Evolutionary conservation across 1,140 invertebrate species (phyloP), one percentile per base, ranked within the genome.

Genomic region (Panonychus citri): DNA sequence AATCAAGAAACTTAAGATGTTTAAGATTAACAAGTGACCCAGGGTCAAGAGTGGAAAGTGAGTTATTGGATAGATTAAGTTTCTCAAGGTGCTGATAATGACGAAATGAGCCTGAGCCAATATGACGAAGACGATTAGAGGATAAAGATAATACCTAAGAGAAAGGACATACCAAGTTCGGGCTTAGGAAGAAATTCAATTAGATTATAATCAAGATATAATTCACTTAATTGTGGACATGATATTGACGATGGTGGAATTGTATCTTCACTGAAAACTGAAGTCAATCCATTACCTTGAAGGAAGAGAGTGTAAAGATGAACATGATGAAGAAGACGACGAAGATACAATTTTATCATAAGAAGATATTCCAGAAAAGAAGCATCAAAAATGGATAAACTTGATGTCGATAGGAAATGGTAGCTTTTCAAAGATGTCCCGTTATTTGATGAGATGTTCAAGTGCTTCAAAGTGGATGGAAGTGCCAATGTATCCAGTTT

Each of bases 361-460:
- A n/a, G n/a, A n/a, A n/a, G n/a, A n/a, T n/a, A n/a, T n/a, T n/a
- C n/a, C n/a, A n/a, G n/a, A n/a, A n/a, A n/a, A n/a, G n/a, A n/a
- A n/a, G n/a, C n/a, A n/a, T n/a, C n/a, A n/a, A n/a, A n/a, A n/a
- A n/a, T n/a, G n/a, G n/a, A n/a, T n/a, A n/a, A n/a, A n/a, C n/a
- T n/a, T n/a, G n/a, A n/a, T n/a, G n/a, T n/a, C n/a, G n/a, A n/a
- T n/a, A n/a, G n/a, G n/a, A n/a, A n/a, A n/a, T n/a, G n/a, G 30
- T 34, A 7, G 30, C 5, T 5, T 34, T 34, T n/a, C n/a, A 34
- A 34, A 34, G 30, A 34, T 0, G 60, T 61, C 63, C 85, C 81
- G 67, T 86, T 83, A 66, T 87, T 88, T 51, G 76, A 71, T 3
- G 81, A 81, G 7, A 83, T 66, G 58, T 77, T 75, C 24, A 90